Base-by-base conservation (phyloP, 2,113 vertebrate genomes). In the Cavia aperea region DNA sequence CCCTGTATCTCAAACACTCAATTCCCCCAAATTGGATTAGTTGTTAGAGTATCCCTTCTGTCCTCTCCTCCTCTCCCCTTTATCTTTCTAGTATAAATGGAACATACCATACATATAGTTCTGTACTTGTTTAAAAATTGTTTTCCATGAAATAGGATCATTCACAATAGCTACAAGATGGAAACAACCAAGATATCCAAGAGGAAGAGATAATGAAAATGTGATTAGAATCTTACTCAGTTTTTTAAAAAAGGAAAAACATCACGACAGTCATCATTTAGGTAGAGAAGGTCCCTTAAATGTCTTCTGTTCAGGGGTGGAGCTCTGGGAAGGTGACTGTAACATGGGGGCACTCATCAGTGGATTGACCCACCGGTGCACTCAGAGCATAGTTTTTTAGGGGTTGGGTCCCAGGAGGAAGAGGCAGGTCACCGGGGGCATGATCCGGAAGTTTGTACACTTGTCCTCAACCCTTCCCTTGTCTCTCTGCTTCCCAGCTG, bases 51-150 rank as follows among this genome's bases (percentile, higher is more conserved):
- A 7, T 51, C 43, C 2, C 10, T 51, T n/a, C 0, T 81, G 3
- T n/a, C 18, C 46, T n/a, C 62, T 13, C 15, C 51, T 13, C 26
- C 58, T 33, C 12, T 19, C 7, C 77, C 33, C 4, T 33, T 60
- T 60, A 51, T 70, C 29, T 78, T 56, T 90, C 58, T 75, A 84
- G 36, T 58, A 94, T 23, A 95, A 93, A 89, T 39, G 9, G 43
- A 82, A 18, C 31, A 79, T 90, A 29, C 21, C 26, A 56, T 26
- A 49, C 13, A 54, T 49, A 82, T 46, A 92, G 24, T n/a, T 78
- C 7, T 84, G 9, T 1, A 93, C 5, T 26, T 89, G 58, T 68
- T 84, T 70, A 75, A 88, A 60, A 62, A 23, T 72, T 73, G 49
- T 36, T 13, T 65, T 86, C 90, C 63, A 81, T 58, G 81, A 54